phyloP scores from a whole-genome alignment of 1,140 invertebrate genomes.

The Cyclargus thomasi region DNA sequence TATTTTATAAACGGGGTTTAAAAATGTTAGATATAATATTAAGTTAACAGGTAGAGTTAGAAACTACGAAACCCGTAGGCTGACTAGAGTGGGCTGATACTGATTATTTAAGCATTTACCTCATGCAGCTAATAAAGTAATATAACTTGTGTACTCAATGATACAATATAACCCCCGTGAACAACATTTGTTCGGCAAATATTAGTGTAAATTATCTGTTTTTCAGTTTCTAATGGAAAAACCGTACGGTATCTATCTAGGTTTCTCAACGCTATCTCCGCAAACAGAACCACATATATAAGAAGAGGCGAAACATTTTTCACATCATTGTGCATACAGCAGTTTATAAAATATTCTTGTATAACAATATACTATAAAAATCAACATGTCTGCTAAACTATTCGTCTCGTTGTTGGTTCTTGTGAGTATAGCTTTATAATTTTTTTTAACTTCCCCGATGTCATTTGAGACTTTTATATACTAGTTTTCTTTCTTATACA shows the following conservation, averaged over 20 bases:
- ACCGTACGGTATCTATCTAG: constrained; percentile 40
- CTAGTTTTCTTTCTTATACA: too few species aligned
- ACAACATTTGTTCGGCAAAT: constrained; percentile 21
- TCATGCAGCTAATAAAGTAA: background rate
- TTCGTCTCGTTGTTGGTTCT: constrained; percentile 31
- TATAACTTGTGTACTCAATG: background rate
- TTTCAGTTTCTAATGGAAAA: constrained; percentile 49
- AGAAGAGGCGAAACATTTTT: constrained; percentile 24
- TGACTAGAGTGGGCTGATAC: background rate
- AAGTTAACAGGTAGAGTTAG: background rate
- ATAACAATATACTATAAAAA: constrained; percentile 21
- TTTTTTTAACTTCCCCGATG: too few species aligned
- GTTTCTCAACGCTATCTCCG: constrained; percentile 35
- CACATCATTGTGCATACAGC: background rate
- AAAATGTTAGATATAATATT: background rate
- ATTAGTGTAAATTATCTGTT: constrained; percentile 38
- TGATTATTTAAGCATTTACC: background rate
- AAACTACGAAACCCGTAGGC: background rate
- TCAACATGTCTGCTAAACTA: constrained; percentile 35
- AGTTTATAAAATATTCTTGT: background rate
- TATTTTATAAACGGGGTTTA: background rate
- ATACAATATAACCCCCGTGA: constrained; percentile 20
- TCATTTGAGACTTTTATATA: too few species aligned
- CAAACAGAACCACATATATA: constrained; percentile 45
- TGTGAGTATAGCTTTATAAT: constrained; percentile 33